These are phyloP conservation scores for Tridacna gigas DNA, from an alignment of 2,888 invertebrate species.

Conservation along the genomic window DNA sequence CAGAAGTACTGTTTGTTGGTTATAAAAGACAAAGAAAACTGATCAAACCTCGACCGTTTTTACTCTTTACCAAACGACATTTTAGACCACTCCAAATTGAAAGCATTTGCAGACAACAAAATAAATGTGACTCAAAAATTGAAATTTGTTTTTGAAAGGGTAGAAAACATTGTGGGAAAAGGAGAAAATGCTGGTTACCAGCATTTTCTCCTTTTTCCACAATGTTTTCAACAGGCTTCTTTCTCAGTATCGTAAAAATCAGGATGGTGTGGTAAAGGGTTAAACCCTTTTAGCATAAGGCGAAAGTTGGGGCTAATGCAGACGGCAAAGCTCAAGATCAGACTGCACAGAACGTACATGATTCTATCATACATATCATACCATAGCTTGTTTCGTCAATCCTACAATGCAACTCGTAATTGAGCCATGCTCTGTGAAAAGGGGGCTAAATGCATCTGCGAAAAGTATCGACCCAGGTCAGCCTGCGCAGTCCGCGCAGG, in stretches of 20 bases:
- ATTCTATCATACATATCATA: too few relatives aligned
- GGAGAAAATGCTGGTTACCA: background rate
- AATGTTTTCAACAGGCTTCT: background rate
- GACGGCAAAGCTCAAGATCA: background rate
- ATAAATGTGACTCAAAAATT: background rate
- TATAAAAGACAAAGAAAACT: background rate
- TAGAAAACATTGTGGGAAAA: background rate
- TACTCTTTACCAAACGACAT: too few relatives aligned
- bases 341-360: background rate
- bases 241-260: background rate
- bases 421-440: too few relatives aligned
- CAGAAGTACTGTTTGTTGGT: too few relatives aligned
- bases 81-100: too few relatives aligned
- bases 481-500: too few relatives aligned
- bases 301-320: background rate
- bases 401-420: too few relatives aligned
- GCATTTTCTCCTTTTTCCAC: background rate
- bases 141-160: background rate
- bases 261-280: background rate
- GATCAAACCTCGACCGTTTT: too few relatives aligned
- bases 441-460: too few relatives aligned
- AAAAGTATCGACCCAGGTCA: too few relatives aligned
- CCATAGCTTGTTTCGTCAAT: too few relatives aligned
- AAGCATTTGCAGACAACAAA: background rate
- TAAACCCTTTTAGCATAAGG: background rate